Conservation (phyloP, 2,113 vertebrate genomes). For the Platanista minor region DNA sequence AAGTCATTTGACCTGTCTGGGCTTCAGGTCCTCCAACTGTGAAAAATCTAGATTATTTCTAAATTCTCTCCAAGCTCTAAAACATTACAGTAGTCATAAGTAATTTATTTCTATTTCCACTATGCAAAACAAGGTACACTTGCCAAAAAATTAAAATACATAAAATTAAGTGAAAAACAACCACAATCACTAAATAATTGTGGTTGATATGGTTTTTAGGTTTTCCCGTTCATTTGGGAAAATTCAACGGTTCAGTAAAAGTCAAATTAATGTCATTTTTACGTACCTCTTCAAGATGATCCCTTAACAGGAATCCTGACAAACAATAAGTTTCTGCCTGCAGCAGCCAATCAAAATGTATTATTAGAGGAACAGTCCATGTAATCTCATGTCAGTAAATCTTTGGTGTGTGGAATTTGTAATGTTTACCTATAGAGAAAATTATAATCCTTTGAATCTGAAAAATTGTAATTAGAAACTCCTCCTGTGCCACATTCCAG, state of each 20-base stretch:
- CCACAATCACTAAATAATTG: conserved; percentile 9
- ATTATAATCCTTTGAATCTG: neutral
- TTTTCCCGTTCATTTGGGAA: neutral
- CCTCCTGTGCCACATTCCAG: neutral
- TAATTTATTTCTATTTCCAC: neutral
- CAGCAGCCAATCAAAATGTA: neutral
- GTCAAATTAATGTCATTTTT: conserved; percentile 10
- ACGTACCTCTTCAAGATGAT: neutral
- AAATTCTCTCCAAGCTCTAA: neutral
- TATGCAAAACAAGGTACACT: neutral
- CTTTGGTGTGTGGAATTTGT: neutral
- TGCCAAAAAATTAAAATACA: neutral
- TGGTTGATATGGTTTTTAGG: neutral
- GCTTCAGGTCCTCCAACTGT: neutral
- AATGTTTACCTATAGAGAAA: neutral
- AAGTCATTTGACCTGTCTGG: neutral
- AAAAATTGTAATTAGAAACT: conserved; percentile 15
- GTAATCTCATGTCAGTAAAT: neutral
- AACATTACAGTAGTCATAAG: neutral
- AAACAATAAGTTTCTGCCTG: neutral
- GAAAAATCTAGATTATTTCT: neutral
- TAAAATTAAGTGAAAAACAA: neutral
- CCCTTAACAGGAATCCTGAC: neutral
- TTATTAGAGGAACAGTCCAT: neutral
- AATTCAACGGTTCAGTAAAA: neutral